Conservation (phyloP, 2,113 vertebrate species). For the Dipodomys ordii region DNA sequence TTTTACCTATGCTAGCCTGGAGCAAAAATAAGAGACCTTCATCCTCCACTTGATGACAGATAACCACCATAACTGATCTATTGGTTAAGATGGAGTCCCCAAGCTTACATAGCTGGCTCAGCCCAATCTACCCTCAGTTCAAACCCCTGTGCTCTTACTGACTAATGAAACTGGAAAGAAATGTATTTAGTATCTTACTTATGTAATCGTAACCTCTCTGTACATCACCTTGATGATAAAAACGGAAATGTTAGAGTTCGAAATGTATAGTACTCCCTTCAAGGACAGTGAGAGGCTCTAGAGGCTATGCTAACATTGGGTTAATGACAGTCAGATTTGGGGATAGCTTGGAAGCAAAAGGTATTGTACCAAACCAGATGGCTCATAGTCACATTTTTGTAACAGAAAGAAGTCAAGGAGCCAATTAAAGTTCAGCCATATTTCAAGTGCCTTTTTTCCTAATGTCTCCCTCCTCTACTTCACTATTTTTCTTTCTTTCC, state of each 20-base stretch:
- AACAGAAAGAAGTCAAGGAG: background rate
- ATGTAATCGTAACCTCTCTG: no score
- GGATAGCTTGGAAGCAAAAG: background rate
- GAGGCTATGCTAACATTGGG: background rate
- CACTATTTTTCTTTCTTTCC: slow-evolving; percentile 20
- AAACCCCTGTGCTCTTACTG: background rate
- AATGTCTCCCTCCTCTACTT: background rate
- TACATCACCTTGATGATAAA: background rate
- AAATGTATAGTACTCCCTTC: background rate
- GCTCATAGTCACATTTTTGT: background rate
- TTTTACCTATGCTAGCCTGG: no score
- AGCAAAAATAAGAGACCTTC: no score
- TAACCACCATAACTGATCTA: no score
- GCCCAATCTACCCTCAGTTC: background rate
- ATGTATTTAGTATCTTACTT: no score
- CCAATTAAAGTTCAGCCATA: background rate
- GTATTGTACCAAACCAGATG: background rate
- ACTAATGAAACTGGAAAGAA: background rate
- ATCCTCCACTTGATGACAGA: no score
- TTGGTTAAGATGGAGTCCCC: no score
- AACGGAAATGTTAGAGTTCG: background rate
- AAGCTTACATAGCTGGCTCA: background rate
- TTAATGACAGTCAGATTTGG: background rate
- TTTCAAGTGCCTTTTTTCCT: background rate
- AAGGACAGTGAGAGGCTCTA: fast-evolving